Conservation (phyloP, 2,888 invertebrate species). For the Campoletis raptor region DNA sequence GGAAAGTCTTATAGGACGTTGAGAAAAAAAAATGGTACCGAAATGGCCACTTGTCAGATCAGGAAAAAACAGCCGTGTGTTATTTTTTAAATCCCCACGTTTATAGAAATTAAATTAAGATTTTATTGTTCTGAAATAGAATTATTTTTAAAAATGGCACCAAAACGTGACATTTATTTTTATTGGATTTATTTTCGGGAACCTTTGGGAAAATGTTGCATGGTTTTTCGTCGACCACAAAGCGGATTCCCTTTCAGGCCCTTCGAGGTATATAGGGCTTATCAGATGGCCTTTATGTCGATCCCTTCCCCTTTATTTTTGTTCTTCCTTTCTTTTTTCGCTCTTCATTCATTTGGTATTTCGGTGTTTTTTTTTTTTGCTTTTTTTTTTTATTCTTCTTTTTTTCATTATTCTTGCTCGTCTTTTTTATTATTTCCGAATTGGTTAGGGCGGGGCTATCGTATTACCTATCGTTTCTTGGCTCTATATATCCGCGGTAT, state of each 20-base stretch:
- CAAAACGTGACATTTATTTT: background rate
- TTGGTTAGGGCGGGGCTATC: slow-evolving; percentile 77
- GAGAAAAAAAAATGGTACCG: background rate
- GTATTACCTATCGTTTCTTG: slow-evolving; percentile 74
- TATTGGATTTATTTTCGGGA: background rate
- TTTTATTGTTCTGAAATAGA: background rate
- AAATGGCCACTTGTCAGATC: background rate
- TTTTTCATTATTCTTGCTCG: slow-evolving; percentile 44
- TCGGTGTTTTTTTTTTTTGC: slow-evolving; percentile 43
- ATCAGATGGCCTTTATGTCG: slow-evolving; percentile 79
- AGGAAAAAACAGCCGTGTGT: background rate
- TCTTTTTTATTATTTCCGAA: slow-evolving; percentile 67
- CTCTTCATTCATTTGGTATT: slow-evolving; percentile 51
- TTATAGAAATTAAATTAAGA: background rate
- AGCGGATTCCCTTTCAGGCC: slow-evolving; percentile 24
- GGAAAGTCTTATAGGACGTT: background rate
- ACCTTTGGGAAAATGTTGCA: slow-evolving; percentile 33
- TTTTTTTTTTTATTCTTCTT: slow-evolving; percentile 69
- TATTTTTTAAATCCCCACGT: background rate
- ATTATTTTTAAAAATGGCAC: background rate
- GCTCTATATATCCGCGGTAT: slow-evolving; percentile 7
- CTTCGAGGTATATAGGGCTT: slow-evolving; percentile 64
- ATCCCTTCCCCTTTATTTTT: slow-evolving; percentile 73
- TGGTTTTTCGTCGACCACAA: slow-evolving; percentile 28
- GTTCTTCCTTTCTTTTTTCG: slow-evolving; percentile 41